phyloP scores from a whole-genome alignment of 2,113 vertebrate species.

The Ochotona princeps region DNA sequence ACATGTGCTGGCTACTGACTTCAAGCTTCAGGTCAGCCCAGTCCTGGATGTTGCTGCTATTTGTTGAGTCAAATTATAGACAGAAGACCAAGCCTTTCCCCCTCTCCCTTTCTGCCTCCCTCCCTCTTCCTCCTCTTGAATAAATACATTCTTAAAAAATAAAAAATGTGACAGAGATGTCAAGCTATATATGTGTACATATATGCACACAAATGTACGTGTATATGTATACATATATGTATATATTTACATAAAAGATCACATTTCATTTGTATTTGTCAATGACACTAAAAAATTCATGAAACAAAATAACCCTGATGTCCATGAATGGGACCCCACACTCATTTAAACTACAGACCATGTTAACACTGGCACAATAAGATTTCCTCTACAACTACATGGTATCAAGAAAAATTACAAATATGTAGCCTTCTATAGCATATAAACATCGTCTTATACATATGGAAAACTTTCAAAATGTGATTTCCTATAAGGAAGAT shows the following conservation, averaged over 20 bases:
- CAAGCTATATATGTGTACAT: too few species aligned
- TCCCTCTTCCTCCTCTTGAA: too few species aligned
- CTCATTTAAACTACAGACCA: neutral
- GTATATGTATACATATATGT: too few species aligned
- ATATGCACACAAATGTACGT: too few species aligned
- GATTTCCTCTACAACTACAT: conserved; percentile 11
- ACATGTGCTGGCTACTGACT: too few species aligned
- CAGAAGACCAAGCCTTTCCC: too few species aligned
- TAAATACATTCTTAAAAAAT: too few species aligned
- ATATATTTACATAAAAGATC: neutral
- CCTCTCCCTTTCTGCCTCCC: too few species aligned
- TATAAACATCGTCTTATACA: neutral
- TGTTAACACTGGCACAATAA: neutral
- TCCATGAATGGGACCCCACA: neutral
- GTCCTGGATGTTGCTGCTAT: too few species aligned
- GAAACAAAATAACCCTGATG: neutral
- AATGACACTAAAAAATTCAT: neutral
- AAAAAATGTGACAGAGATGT: too few species aligned
- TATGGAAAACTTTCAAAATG: neutral
- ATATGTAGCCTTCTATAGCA: conserved; percentile 1
- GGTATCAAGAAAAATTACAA: neutral
- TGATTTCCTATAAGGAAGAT: neutral
- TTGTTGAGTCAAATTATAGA: too few species aligned
- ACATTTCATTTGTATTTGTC: neutral
- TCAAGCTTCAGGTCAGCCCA: too few species aligned